These are phyloP conservation scores for Rotaria sp. DNA, from an alignment of 2,888 invertebrate genomes.

Conservation along the genomic window DNA sequence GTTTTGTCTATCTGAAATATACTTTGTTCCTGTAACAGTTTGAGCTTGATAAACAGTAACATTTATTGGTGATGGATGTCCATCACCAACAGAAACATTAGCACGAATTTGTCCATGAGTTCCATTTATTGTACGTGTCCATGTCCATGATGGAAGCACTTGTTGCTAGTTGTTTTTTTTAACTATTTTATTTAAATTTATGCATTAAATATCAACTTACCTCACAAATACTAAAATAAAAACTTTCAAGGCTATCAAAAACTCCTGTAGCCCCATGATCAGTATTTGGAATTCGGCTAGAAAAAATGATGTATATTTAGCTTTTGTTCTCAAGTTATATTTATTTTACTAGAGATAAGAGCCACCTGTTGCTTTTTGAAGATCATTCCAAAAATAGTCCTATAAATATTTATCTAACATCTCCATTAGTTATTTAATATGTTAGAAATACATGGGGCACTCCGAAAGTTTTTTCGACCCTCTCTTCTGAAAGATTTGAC, in stretches of 20 bases:
- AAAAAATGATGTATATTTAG: background rate
- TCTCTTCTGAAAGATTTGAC: too few species aligned
- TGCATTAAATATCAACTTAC: background rate
- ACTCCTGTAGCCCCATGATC: conserved; percentile 23
- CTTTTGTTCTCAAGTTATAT: too few species aligned
- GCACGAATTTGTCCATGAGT: conserved; percentile 28
- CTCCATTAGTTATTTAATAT: too few species aligned
- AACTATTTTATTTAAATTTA: too few species aligned
- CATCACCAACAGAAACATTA: background rate
- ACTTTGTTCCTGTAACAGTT: conserved; percentile 27
- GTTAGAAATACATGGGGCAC: too few species aligned
- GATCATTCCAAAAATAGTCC: background rate
- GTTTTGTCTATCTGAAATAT: background rate
- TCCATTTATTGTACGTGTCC: conserved; percentile 26
- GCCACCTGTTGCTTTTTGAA: background rate
- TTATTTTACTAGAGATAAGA: too few species aligned
- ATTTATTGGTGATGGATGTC: background rate
- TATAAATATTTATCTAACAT: too few species aligned
- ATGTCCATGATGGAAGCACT: background rate
- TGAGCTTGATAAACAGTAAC: conserved; percentile 26
- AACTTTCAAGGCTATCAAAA: background rate
- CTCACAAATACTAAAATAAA: conserved; percentile 30
- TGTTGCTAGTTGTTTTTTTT: too few species aligned
- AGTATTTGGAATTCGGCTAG: conserved; percentile 33
- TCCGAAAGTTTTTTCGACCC: too few species aligned